Conservation (phyloP, 30 jellyfish, hydroid and myxozoan genomes). For the Turritopsis rubra region DNA sequence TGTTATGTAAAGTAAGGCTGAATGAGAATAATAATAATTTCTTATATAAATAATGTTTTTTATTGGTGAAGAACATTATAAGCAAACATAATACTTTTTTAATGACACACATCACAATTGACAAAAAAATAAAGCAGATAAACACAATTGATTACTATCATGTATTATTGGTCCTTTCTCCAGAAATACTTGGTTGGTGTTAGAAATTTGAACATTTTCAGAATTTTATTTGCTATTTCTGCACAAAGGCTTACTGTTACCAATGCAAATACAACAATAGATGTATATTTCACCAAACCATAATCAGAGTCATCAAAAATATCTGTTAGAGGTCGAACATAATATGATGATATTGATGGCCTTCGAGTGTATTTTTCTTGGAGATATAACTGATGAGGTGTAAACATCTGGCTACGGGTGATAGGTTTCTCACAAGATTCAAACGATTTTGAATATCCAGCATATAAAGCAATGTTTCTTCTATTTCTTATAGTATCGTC, state of each 20-base stretch:
- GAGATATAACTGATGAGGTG: neutral
- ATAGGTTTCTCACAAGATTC: neutral
- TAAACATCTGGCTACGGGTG: neutral
- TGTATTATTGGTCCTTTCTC: too few relatives aligned
- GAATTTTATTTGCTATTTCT: neutral
- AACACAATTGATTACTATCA: too few relatives aligned
- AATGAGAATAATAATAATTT: too few relatives aligned
- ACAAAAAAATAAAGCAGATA: too few relatives aligned
- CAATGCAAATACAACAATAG: neutral
- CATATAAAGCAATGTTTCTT: neutral
- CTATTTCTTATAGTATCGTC: neutral
- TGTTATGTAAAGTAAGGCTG: too few relatives aligned
- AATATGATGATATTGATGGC: neutral
- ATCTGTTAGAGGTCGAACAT: neutral
- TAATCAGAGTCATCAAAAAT: neutral
- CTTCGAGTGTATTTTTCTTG: neutral
- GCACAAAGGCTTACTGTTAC: neutral
- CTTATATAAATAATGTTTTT: too few relatives aligned
- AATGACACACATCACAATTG: too few relatives aligned
- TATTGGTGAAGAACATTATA: too few relatives aligned
- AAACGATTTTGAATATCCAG: neutral
- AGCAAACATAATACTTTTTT: too few relatives aligned
- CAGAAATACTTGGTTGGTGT: too few relatives aligned
- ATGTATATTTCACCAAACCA: neutral
- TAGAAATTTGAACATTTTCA: neutral